A percentile compares a stretch with the other conserved stretches of the same genome.
Evolutionary conservation across 1,140 invertebrate genomes (phyloP).

Genomic region (Drosophila lini): DNA sequence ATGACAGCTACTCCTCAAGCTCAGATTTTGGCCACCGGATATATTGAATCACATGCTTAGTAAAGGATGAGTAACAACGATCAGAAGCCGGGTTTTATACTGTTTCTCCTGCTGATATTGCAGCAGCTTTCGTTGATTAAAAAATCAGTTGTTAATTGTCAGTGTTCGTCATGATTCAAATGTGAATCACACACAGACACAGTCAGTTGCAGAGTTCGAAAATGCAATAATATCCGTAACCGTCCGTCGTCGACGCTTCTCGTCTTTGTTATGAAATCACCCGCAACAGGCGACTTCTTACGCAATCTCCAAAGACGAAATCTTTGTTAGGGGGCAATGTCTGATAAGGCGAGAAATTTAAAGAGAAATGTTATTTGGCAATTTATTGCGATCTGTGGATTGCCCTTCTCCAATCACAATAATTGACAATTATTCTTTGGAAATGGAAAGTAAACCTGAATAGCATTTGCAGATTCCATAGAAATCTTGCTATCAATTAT

Average conservation of each 20-base stretch:
- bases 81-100: background rate
- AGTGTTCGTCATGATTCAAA: conserved; percentile 46
- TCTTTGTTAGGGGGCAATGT: conserved; percentile 7
- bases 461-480: conserved; percentile 3
- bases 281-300: conserved; percentile 9
- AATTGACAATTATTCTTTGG: conserved; percentile 12
- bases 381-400: background rate
- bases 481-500: conserved; percentile 16
- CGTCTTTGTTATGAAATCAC: conserved; percentile 27
- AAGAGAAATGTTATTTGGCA: background rate
- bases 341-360: conserved; percentile 28
- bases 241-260: background rate
- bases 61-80: conserved; percentile 33
- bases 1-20: conserved; percentile 24
- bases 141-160: conserved; percentile 66
- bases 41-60: conserved; percentile 25
- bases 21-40: conserved; percentile 18
- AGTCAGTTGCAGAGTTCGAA: conserved; percentile 33
- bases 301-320: conserved; percentile 15
- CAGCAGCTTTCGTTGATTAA: conserved; percentile 42
- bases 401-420: background rate
- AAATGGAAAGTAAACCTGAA: background rate
- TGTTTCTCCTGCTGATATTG: conserved; percentile 14
- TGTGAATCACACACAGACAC: conserved; percentile 44
- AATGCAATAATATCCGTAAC: background rate